These are phyloP conservation scores for Maniola hyperantus DNA, from an alignment of 2,888 invertebrate species.

Conservation along the genomic window DNA sequence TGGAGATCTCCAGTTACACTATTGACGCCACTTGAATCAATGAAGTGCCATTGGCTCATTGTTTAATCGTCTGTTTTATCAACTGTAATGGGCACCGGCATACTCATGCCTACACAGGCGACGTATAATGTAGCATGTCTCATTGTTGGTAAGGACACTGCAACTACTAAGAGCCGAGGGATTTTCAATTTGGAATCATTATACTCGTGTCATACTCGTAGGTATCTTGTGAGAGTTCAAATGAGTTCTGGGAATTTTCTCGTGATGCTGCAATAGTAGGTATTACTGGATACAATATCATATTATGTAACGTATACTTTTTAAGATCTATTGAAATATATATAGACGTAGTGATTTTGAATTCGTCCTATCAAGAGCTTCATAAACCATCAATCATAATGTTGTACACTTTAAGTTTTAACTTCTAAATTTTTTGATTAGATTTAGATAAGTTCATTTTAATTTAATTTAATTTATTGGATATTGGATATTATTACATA, in stretches of 20 bases:
- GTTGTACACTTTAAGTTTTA: no score
- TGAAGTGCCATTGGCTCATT: slow-evolving; percentile 75
- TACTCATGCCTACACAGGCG: slow-evolving; percentile 37
- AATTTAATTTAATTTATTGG: no score
- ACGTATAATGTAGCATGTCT: slow-evolving; percentile 11
- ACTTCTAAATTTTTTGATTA: no score
- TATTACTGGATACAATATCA: slow-evolving; percentile 1
- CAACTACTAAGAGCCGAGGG: slow-evolving; percentile 1
- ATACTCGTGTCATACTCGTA: no score
- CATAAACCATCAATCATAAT: no score
- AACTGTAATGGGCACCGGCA: slow-evolving; percentile 72
- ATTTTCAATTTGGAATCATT: slow-evolving; percentile 20
- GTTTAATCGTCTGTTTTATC: slow-evolving; percentile 78
- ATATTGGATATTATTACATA: no score
- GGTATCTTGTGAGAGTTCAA: slow-evolving; percentile 3
- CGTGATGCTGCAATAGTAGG: background rate
- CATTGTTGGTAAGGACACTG: background rate
- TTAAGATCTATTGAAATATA: no score
- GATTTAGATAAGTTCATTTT: no score
- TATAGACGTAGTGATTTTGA: no score
- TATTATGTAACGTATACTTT: no score
- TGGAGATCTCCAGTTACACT: slow-evolving; percentile 68
- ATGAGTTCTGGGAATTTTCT: slow-evolving; percentile 16
- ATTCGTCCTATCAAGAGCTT: no score
- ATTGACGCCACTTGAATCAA: slow-evolving; percentile 76